These are phyloP conservation scores for Campoplex nolae DNA, from an alignment of 2,888 invertebrate species.

Conservation along the genomic window DNA sequence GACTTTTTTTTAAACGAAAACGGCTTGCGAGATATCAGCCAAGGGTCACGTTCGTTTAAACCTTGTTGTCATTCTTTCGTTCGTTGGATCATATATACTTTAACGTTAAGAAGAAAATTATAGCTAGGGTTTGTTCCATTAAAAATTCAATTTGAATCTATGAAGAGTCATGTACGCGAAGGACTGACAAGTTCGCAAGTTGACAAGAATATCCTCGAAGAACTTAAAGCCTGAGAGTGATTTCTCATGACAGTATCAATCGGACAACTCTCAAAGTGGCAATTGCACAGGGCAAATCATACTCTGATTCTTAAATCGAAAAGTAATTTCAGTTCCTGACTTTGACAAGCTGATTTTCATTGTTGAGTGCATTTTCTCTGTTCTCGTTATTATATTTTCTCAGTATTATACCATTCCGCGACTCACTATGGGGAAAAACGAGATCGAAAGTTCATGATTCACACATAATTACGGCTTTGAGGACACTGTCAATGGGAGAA, in stretches of 20 bases:
- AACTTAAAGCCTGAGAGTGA: not conserved
- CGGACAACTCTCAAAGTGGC: not conserved
- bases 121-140: conserved; percentile 14
- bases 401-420: not conserved
- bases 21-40: conserved; percentile 3
- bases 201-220: conserved; percentile 33
- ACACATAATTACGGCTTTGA: not conserved
- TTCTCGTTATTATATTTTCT: not conserved
- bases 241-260: conserved; percentile 29
- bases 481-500: not conserved
- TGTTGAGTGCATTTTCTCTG: not conserved
- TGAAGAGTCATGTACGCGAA: not conserved
- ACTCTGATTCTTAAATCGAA: not conserved
- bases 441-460: not conserved
- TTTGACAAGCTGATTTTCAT: not conserved
- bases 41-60: conserved; percentile 22
- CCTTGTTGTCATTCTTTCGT: conserved; percentile 45
- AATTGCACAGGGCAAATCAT: not conserved
- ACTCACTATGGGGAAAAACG: not conserved
- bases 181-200: conserved; percentile 22
- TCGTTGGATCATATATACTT: conserved; percentile 21
- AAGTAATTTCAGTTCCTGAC: not conserved
- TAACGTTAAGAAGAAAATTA: not conserved
- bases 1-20: conserved; percentile 4
- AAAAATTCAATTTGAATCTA: conserved; percentile 46